phyloP scores from a whole-genome alignment of 2,888 invertebrate genomes.

The Synanthedon vespiformis region DNA sequence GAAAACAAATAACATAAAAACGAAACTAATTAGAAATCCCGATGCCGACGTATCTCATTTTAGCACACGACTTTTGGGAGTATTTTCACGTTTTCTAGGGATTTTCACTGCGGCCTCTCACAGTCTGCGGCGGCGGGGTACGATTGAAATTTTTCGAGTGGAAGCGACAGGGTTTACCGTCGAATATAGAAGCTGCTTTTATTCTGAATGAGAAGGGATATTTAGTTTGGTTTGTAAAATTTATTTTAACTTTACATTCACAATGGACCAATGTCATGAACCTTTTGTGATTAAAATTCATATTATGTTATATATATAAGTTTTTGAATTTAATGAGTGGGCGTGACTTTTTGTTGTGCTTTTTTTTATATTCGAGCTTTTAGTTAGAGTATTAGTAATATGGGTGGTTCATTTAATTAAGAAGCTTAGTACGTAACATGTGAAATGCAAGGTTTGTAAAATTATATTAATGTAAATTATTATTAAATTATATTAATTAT shows the following conservation, averaged over 20 bases:
- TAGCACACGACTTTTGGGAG: conserved; percentile 28
- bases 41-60: conserved; percentile 43
- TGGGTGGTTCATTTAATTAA: no score
- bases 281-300: conserved; percentile 4
- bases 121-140: conserved; percentile 45
- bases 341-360: no score
- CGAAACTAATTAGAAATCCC: conserved; percentile 33
- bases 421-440: no score
- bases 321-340: no score
- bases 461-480: no score
- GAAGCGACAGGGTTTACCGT: conserved; percentile 53
- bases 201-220: conserved; percentile 13
- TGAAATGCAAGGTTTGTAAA: no score
- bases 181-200: conserved; percentile 9
- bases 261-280: conserved; percentile 1
- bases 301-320: conserved; percentile 2
- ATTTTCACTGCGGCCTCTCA: conserved; percentile 44
- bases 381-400: no score
- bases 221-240: conserved; percentile 1
- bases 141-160: conserved; percentile 68
- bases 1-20: not conserved
- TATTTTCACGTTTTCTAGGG: conserved; percentile 56
- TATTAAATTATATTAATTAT: no score
- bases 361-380: no score
- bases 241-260: not conserved